Evolutionary conservation across 2,113 vertebrate species (phyloP), one percentile per base, ranked within the genome.

Genomic region (Cyanoderma ruficeps): DNA sequence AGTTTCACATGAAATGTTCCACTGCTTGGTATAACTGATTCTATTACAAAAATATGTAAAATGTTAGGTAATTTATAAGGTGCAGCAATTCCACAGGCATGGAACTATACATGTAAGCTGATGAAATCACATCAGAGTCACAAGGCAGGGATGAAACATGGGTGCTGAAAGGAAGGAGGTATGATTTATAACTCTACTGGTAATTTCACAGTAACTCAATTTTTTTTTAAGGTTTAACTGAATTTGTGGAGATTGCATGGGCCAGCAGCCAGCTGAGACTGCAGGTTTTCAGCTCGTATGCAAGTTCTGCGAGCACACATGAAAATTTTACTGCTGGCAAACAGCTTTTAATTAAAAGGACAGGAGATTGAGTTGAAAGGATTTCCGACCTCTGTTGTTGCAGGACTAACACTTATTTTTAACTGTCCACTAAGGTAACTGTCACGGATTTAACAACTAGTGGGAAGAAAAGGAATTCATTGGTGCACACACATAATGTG

Each of bases 1-100:
- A 99, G 98, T 96, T 99, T 99, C 75, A 99, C 99, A 30, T 99
- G 99, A 97, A 99, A 99, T 30, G 99, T 99, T 67, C 99, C 99
- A 85, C 99, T 99, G 96, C 99, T 99, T 68, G 99, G 99, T 94
- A 99, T 99, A 86, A 99, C 99, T 12, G 99, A 99, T 97, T 99
- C 99, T 99, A 96, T 33, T 92, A 96, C 78, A 80, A 93, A 93
- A 93, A 53, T 2, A 80, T n/a, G 72, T 13, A 1, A 83, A 71
- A 63, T 11, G 57, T 91, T 89, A 94, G 68, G 57, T 50, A 63
- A 83, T 95, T 95, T 89, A 77, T 47, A 95, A 78, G 87, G 42
- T 8, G 8, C 11, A 74, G 25, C 35, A 88, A 52, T 33, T 64
- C 60, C 70, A 83, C 16, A 4, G 52, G 41, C 39, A 61, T 39